Evolutionary conservation across 1,140 invertebrate genomes (phyloP), one percentile per base, ranked within the genome.

Genomic region (Rhynchophorus ferrugineus): DNA sequence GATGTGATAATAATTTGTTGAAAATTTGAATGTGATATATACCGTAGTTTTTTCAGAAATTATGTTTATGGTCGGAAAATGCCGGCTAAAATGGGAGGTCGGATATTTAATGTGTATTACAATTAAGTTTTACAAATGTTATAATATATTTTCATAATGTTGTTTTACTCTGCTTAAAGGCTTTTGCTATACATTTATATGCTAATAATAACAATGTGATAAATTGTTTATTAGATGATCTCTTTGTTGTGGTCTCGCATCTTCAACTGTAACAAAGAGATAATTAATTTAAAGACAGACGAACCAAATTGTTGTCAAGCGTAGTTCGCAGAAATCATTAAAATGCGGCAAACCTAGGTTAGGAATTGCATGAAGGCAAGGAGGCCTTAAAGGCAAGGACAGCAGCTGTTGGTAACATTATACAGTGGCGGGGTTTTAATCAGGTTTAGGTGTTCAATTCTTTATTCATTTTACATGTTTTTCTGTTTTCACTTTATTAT

Each of bases 321-420:
- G 18, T 11, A 18, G 16, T 41, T 41, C 38, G 38, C 38, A 41
- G 38, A 41, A 41, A 41, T 41, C 38, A 41, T 41, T 41, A 41
- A 44, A 29, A 44, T 34, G 29, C 43, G 22, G 1, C 43, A 21
- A 34, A 44, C 43, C 3, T 44, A 44, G 43, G 43, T 44, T 44
- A 44, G 43, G 38, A 41, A 41, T 41, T 41, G 38, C 17, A 41
- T 19, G 38, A 18, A 18, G 13, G 38, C 38, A 41, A 41, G 18
- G 18, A 44, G 43, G 22, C 20, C 43, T 44, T 44, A 44, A 44
- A 34, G 21, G 43, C 43, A 44, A 44, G 43, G 43, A 34, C 43
- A 44, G 43, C 43, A 44, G 43, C 43, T 44, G 43, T 14, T 19
- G 13, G 17, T 44, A 41, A 41, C 38, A 41, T 41, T 20, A 41